phyloP scores from a whole-genome alignment of 2,113 vertebrate species.

The Neolamprologus tretocephalus region DNA sequence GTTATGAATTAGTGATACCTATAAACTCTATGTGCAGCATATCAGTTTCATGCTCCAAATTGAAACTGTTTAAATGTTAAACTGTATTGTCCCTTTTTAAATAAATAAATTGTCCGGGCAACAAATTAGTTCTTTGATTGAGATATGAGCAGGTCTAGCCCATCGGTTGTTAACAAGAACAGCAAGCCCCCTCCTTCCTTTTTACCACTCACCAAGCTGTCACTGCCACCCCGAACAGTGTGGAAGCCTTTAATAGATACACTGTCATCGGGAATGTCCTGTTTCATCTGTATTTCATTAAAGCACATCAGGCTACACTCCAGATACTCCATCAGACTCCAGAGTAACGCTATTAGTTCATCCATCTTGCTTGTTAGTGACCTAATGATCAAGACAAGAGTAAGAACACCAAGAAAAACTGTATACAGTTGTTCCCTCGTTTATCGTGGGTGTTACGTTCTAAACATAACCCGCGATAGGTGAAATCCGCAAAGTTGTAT shows the following conservation, averaged over 20 bases:
- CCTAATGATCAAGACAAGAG: neutral
- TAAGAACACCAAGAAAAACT: neutral
- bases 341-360: neutral
- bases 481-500: neutral
- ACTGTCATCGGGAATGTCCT: neutral
- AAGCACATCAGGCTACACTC: neutral
- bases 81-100: neutral
- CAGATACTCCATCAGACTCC: neutral
- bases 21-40: neutral
- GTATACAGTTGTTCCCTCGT: neutral
- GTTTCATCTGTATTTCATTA: neutral
- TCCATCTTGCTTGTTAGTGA: neutral
- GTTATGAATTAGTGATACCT: neutral
- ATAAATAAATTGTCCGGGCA: neutral
- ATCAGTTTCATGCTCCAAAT: neutral
- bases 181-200: neutral
- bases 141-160: neutral
- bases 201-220: neutral
- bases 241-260: neutral
- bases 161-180: neutral
- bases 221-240: neutral
- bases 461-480: neutral
- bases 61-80: neutral
- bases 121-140: neutral
- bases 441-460: neutral